These are phyloP conservation scores for Scaptomyza reducta DNA, from an alignment of 2,888 invertebrate species.

Conservation along the genomic window DNA sequence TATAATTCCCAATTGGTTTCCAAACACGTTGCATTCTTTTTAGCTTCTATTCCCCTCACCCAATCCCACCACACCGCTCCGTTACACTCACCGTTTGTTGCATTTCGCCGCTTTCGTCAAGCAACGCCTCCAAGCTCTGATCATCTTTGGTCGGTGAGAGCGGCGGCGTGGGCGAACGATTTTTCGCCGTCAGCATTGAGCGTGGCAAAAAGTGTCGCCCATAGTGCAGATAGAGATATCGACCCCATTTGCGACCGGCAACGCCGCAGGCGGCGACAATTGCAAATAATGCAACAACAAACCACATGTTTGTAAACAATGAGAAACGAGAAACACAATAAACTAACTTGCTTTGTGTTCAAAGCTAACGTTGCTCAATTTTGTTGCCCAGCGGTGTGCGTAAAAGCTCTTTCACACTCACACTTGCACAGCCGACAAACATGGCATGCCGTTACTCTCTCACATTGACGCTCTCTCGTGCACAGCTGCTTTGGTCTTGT, in stretches of 20 bases:
- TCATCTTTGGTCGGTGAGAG: constrained; percentile 80
- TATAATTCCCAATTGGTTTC: neutral
- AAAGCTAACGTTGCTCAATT: constrained; percentile 42
- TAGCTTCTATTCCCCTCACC: too few relatives aligned
- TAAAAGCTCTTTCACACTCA: constrained; percentile 54
- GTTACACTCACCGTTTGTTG: constrained; percentile 82
- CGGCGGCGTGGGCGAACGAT: constrained; percentile 83
- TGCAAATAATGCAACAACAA: constrained; percentile 70
- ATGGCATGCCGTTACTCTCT: constrained; percentile 40
- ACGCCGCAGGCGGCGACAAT: constrained; percentile 67
- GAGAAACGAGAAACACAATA: constrained; percentile 2
- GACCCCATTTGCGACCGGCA: constrained; percentile 82
- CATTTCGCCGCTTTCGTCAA: constrained; percentile 83
- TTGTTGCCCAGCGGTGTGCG: constrained; percentile 49
- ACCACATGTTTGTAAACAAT: constrained; percentile 80
- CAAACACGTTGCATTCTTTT: too few relatives aligned
- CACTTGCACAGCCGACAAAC: constrained; percentile 36
- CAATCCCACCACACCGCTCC: too few relatives aligned
- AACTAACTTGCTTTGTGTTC: constrained; percentile 7
- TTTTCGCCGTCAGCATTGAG: constrained; percentile 75
- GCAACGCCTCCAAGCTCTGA: constrained; percentile 81
- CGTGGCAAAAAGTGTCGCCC: constrained; percentile 81
- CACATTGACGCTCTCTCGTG: constrained; percentile 3
- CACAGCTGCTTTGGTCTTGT: constrained; percentile 68
- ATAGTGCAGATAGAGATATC: constrained; percentile 82